Percentiles rank a stretch among this genome's conserved stretches.
phyloP scores from a whole-genome alignment of 2,797 vertebrate genomes.

The Philypnodon macrostomus region DNA sequence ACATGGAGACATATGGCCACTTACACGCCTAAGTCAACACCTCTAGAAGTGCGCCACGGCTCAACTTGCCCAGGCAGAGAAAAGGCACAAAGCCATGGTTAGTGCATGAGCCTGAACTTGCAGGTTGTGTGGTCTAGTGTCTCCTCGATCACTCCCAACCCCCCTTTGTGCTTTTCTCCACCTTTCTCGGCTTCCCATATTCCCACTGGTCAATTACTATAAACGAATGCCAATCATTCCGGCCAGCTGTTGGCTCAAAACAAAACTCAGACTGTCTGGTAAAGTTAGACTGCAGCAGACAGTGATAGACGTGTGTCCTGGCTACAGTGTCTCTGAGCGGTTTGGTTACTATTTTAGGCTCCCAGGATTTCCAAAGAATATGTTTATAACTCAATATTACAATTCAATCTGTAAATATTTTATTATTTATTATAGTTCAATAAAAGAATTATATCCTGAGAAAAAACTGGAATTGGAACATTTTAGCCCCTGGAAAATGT shows the following conservation, averaged over 20 bases:
- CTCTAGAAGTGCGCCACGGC: constrained; percentile 48
- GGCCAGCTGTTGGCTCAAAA: constrained; percentile 78
- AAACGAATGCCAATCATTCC: constrained; percentile 78
- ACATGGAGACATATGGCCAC: constrained; percentile 31
- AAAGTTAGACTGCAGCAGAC: constrained; percentile 49
- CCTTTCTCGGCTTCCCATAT: constrained; percentile 50
- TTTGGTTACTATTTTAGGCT: constrained; percentile 3
- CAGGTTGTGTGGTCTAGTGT: constrained; percentile 76
- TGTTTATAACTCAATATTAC: not conserved
- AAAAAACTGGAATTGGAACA: too few relatives aligned
- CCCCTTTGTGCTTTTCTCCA: constrained; percentile 4
- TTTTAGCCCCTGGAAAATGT: too few relatives aligned
- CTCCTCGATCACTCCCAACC: constrained; percentile 55
- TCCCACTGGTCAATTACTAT: constrained; percentile 74
- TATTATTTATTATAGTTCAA: too few relatives aligned
- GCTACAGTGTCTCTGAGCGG: not conserved
- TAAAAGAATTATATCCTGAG: too few relatives aligned
- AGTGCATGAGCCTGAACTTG: constrained; percentile 64
- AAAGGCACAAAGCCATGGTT: constrained; percentile 59
- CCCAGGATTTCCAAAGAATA: not conserved
- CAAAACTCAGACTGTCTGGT: constrained; percentile 65
- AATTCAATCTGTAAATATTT: not conserved
- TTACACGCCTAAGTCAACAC: constrained; percentile 68
- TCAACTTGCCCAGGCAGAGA: constrained; percentile 56
- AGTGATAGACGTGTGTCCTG: constrained; percentile 55